Base-by-base conservation (phyloP, 2,888 invertebrate species). In the Eristalis arbustorum region DNA sequence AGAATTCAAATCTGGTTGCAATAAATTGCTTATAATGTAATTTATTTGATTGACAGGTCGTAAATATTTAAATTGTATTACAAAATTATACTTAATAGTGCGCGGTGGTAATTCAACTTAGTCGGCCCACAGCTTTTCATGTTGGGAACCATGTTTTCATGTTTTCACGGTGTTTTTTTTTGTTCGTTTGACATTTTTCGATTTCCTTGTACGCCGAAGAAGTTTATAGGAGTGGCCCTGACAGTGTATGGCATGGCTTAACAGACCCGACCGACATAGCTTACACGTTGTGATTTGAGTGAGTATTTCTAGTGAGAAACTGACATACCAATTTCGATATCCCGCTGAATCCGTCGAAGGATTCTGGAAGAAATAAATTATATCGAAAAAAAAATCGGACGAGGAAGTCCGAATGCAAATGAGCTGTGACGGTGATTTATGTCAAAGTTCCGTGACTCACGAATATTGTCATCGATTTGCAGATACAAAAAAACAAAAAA, bases 391-490 rank as follows among this genome's bases (percentile, higher is more conserved):
- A 31, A 10, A 31, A 31, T 56, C 56, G 37, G 31, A 67, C 61
- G 74, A 66, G 64, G 56, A 64, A 72, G 75, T 11, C 34, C 59
- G 74, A 83, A 67, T 49, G 22, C 40, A 71, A 59, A 83, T 79
- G 83, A 87, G 64, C 79, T 79, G 78, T 75, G 71, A 31, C 59
- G 67, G 87, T 79, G 75, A 83, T 87, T 83, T 83, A 83, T 87
- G 87, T 87, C 83, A 83, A 72, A 79, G 71, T 72, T 87, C 78
- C 87, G 87, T 79, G 87, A 49, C 72, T 83, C 78, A 72, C 67
- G 74, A 67, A 72, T 74, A 87, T 83, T 75, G 49, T 49, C 18
- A n/a, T 18, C 49, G 49, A 49, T 49, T 18, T 6, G 18, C 25
- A 37, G 72, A 75, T 22, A 25, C n/a, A n/a, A n/a, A n/a, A n/a